These are phyloP conservation scores for Lates japonicus DNA, from an alignment of 2,797 vertebrate genomes.

Conservation along the genomic window DNA sequence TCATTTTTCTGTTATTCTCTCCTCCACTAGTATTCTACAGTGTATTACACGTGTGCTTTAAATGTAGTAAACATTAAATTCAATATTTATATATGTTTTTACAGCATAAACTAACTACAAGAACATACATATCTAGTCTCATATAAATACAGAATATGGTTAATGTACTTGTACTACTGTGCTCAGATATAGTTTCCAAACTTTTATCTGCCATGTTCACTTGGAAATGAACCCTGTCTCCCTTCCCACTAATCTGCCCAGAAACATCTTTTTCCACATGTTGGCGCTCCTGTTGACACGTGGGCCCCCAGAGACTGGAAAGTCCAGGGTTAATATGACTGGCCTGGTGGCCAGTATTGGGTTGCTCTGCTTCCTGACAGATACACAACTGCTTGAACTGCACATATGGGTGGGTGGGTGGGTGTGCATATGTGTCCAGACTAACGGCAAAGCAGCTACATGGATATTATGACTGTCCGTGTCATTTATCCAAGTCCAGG, in stretches of 20 bases:
- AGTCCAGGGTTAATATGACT: conserved; percentile 27
- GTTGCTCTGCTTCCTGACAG: conserved; percentile 61
- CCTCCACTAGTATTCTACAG: neutral
- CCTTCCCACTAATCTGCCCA: conserved; percentile 37
- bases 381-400: conserved; percentile 44
- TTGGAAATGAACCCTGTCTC: neutral
- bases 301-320: conserved; percentile 13
- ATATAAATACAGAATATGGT: neutral
- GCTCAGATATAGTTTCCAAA: neutral
- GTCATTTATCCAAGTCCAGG: too few species aligned
- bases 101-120: neutral
- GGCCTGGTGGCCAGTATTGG: conserved; percentile 46
- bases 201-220: neutral
- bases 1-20: neutral
- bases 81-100: neutral
- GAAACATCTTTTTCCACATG: conserved; percentile 35
- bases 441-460: neutral
- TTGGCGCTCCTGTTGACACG: neutral
- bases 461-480: neutral
- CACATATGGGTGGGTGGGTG: neutral
- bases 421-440: neutral
- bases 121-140: neutral
- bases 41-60: neutral
- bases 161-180: neutral
- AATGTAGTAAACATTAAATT: neutral